Conservation (phyloP, 1,140 invertebrate species). For the Apocrypta bakeri region DNA sequence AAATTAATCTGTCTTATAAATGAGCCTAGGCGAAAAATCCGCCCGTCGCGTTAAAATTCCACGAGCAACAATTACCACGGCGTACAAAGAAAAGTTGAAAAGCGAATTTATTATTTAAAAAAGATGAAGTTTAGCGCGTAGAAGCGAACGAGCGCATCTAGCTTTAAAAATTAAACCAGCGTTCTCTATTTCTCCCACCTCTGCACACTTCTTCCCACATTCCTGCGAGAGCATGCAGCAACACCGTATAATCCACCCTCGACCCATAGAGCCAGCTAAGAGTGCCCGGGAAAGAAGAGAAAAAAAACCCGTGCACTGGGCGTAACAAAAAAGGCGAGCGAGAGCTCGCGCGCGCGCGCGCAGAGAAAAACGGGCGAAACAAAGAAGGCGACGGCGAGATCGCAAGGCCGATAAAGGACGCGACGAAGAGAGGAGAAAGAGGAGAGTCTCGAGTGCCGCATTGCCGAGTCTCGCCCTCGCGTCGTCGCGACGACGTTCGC, state of each 20-base stretch:
- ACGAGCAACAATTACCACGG: background rate
- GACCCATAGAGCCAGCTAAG: constrained; percentile 7
- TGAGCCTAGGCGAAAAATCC: too few species aligned
- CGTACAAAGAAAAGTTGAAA: background rate
- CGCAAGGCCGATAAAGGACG: constrained; percentile 51
- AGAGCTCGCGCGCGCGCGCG: constrained; percentile 49
- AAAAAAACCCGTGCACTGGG: constrained; percentile 45
- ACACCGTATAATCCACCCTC: constrained; percentile 20
- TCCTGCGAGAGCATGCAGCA: background rate
- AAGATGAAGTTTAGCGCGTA: background rate
- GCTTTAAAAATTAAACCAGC: constrained; percentile 28
- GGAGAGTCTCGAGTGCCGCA: constrained; percentile 65
- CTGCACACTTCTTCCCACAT: background rate
- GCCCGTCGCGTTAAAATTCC: too few species aligned
- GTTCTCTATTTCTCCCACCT: background rate
- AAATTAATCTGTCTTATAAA: background rate
- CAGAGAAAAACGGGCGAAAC: constrained; percentile 53
- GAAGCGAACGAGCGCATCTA: background rate
- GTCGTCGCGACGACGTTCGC: background rate
- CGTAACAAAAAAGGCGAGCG: background rate
- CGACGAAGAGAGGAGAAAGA: constrained; percentile 56
- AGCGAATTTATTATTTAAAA: background rate
- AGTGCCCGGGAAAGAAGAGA: constrained; percentile 41
- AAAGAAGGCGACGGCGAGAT: constrained; percentile 40
- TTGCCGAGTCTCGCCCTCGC: constrained; percentile 36